Evolutionary conservation across 2,888 invertebrate genomes (phyloP).

Genomic region (Aleiodes alternator): DNA sequence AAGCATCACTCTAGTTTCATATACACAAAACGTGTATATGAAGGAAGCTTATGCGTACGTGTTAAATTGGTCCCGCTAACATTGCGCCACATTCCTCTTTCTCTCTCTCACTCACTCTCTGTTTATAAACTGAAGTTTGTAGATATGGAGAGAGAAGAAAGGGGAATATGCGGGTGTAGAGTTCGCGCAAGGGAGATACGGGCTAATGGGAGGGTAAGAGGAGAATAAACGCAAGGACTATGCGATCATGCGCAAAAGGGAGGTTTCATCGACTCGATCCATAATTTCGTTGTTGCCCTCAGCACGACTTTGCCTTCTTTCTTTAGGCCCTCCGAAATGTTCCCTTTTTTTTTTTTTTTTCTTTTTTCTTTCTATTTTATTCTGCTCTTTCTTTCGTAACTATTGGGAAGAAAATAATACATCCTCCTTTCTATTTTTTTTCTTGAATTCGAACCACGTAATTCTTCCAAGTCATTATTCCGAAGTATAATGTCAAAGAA

Average conservation of each 20-base stretch:
- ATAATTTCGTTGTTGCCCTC: conserved; percentile 70
- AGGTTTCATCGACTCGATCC: conserved; percentile 65
- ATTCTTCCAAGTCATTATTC: not conserved
- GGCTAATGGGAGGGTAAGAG: conserved; percentile 46
- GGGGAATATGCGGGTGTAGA: conserved; percentile 17
- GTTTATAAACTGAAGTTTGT: conserved; percentile 47
- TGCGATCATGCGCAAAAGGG: conserved; percentile 66
- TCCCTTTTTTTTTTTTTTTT: conserved; percentile 55
- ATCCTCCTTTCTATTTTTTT: conserved; percentile 29
- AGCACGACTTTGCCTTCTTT: conserved; percentile 60
- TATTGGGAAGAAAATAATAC: conserved; percentile 1
- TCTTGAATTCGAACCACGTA: conserved; percentile 19
- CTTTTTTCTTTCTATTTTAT: conserved; percentile 14
- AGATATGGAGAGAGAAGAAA: conserved; percentile 32
- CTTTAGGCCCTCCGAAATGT: conserved; percentile 47
- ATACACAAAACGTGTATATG: conserved; percentile 13
- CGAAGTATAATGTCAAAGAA: not conserved
- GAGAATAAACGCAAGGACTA: conserved; percentile 50
- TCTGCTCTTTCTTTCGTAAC: conserved; percentile 21
- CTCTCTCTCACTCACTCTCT: conserved; percentile 17
- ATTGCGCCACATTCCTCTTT: conserved; percentile 31
- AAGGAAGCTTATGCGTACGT: conserved; percentile 8
- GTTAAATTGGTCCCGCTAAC: conserved; percentile 36
- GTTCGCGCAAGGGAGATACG: conserved; percentile 33
- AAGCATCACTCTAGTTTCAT: conserved; percentile 8